These are phyloP conservation scores for Stegostoma tigrinum DNA, from an alignment of 2,113 vertebrate genomes.

Conservation along the genomic window DNA sequence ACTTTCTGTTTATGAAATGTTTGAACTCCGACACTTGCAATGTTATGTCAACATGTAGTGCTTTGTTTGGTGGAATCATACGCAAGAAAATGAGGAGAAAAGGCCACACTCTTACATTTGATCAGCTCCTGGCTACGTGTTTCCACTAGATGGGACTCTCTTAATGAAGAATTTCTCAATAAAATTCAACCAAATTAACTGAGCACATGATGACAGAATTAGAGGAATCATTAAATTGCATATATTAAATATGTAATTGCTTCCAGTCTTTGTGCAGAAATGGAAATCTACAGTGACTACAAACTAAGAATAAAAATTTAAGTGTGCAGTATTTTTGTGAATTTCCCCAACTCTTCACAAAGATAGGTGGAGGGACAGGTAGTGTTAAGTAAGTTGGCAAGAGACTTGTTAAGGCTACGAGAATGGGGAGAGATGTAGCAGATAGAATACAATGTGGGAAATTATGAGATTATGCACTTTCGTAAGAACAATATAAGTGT, in stretches of 20 bases:
- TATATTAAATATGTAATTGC: conserved; percentile 19
- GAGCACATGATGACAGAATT: background rate
- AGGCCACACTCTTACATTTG: background rate
- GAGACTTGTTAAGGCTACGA: too few species aligned
- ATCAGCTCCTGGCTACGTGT: background rate
- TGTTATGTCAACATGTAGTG: background rate
- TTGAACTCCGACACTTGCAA: background rate
- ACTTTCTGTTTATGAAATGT: background rate
- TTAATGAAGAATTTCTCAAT: conserved; percentile 13
- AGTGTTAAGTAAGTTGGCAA: too few species aligned
- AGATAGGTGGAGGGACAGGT: too few species aligned
- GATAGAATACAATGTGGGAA: too few species aligned
- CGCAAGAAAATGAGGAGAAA: background rate
- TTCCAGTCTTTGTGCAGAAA: background rate
- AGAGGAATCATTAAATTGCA: background rate
- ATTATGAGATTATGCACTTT: too few species aligned
- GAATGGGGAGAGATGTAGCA: too few species aligned
- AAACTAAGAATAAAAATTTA: background rate
- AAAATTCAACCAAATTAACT: conserved; percentile 21
- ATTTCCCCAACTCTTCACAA: background rate
- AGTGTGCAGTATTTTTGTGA: background rate
- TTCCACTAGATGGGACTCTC: background rate
- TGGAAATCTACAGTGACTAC: background rate
- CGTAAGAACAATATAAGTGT: too few species aligned
- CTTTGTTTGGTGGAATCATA: too few species aligned